These are phyloP conservation scores for Crotalus adamanteus DNA, from an alignment of 2,797 vertebrate genomes.

Conservation along the genomic window DNA sequence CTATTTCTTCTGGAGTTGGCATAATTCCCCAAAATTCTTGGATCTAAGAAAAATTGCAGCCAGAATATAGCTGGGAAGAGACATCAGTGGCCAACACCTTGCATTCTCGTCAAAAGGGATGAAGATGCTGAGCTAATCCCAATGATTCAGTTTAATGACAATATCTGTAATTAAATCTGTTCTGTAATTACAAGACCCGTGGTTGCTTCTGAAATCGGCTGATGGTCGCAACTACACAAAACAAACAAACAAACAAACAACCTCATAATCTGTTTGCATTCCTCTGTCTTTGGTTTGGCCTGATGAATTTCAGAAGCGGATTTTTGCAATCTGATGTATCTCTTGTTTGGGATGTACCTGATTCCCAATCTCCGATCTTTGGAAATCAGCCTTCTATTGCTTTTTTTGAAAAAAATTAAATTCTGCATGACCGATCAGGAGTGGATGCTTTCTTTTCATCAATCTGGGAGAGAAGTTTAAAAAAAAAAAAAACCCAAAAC, in stretches of 20 bases:
- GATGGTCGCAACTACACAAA: accelerated
- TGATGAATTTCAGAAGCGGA: background rate
- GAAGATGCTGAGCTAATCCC: too few species aligned
- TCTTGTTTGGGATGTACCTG: background rate
- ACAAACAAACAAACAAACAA: background rate
- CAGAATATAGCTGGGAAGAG: background rate
- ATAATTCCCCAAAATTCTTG: background rate
- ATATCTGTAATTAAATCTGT: background rate
- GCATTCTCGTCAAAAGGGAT: background rate
- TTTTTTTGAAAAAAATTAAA: background rate
- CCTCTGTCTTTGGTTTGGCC: background rate
- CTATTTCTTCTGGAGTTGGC: background rate
- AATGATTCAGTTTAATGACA: background rate
- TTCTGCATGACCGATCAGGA: background rate
- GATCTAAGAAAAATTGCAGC: background rate
- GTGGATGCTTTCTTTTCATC: background rate
- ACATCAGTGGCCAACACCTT: background rate
- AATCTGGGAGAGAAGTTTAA: background rate
- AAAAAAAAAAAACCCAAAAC: background rate
- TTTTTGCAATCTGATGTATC: too few species aligned
- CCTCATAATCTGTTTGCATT: background rate
- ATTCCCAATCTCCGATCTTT: too few species aligned
- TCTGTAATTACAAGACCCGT: background rate
- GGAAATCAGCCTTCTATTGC: background rate
- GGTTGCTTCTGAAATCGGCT: background rate